A percentile compares a stretch with the other conserved stretches of the same genome.
phyloP scores from a whole-genome alignment of 2,888 invertebrate genomes.

The Noctua janthina region DNA sequence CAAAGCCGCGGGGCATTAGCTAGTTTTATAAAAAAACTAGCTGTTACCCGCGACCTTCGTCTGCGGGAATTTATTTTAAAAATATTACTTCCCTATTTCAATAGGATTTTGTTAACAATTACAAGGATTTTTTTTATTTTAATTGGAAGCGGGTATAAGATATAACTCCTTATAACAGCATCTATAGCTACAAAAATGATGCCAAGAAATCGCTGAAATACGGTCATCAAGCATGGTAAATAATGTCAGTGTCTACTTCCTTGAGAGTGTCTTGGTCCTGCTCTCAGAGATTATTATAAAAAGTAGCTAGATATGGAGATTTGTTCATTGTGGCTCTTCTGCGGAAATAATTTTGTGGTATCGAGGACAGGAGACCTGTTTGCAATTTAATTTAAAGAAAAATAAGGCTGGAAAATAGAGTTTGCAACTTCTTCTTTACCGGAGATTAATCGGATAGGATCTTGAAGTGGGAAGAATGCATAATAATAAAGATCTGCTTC shows the following conservation, averaged over 20 bases:
- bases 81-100: no score
- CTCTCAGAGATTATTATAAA: background rate
- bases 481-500: background rate
- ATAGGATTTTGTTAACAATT: no score
- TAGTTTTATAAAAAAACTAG: no score
- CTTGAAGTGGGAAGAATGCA: background rate
- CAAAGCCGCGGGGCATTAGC: no score
- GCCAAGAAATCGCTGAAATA: background rate
- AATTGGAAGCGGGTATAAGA: no score
- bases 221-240: background rate
- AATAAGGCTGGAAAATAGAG: constrained; percentile 54
- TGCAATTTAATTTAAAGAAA: constrained; percentile 64
- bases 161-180: no score
- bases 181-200: no score
- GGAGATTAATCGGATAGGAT: constrained; percentile 36
- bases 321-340: constrained; percentile 20
- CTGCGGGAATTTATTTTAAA: no score
- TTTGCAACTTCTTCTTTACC: constrained; percentile 47
- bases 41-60: no score
- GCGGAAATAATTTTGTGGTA: background rate
- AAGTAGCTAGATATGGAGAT: background rate
- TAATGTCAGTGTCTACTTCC: background rate
- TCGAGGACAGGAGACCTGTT: constrained; percentile 27
- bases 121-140: no score
- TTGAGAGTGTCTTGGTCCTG: background rate